Evolutionary conservation across 2,797 vertebrate genomes (phyloP).

Genomic region (Euphonia xanthogaster): DNA sequence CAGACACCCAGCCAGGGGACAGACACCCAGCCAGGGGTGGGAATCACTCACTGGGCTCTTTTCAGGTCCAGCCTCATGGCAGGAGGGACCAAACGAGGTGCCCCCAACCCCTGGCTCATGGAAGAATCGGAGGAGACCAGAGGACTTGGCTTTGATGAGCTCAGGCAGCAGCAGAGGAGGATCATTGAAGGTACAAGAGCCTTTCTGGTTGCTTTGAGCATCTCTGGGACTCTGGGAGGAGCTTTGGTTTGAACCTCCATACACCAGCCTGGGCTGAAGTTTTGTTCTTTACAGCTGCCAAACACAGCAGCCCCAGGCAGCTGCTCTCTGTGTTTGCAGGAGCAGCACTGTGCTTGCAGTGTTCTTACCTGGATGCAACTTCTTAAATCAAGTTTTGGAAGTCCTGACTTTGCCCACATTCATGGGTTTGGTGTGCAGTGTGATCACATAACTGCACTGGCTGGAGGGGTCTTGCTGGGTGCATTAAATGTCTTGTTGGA

Average conservation of each 20-base stretch:
- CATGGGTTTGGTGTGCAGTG: neutral
- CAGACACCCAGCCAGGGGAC: too few relatives aligned
- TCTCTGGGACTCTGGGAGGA: neutral
- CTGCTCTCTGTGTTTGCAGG: neutral
- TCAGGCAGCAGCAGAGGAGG: constrained; percentile 89
- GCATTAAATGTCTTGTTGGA: neutral
- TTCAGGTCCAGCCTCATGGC: constrained; percentile 87
- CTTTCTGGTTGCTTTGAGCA: neutral
- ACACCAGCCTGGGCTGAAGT: neutral
- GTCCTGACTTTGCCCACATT: neutral
- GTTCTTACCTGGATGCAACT: neutral
- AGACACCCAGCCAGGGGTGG: too few relatives aligned
- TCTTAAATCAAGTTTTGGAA: neutral
- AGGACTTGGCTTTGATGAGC: constrained; percentile 86
- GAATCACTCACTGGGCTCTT: neutral
- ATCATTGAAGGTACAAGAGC: constrained; percentile 87
- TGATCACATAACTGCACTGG: neutral
- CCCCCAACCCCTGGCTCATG: constrained; percentile 88
- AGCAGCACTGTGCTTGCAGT: neutral
- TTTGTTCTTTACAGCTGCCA: neutral
- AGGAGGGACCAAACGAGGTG: constrained; percentile 66
- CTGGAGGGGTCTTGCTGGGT: neutral
- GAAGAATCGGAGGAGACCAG: constrained; percentile 91
- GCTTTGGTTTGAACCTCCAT: rapidly evolving
- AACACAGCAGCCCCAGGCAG: neutral